phyloP scores from a whole-genome alignment of 1,140 invertebrate genomes.

The Macrobrachium rosenbergii region DNA sequence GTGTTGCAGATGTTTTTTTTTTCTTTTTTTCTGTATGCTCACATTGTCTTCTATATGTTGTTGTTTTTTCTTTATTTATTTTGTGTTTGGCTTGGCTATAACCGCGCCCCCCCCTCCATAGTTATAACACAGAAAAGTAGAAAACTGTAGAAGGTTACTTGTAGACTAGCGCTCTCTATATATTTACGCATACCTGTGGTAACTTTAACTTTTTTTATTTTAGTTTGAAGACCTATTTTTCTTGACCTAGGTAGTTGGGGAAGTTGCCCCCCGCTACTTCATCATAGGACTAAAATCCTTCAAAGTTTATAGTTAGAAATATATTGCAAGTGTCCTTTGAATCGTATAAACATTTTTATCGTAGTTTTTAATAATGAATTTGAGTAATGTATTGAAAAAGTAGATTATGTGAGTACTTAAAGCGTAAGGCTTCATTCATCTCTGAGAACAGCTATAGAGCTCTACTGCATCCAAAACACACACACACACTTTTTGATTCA shows the following conservation, averaged over 20 bases:
- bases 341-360: constrained; percentile 58
- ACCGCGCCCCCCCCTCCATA: constrained; percentile 61
- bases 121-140: constrained; percentile 59
- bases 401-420: background rate
- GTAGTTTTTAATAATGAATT: constrained; percentile 44
- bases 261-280: background rate
- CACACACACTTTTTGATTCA: background rate
- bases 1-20: constrained; percentile 38
- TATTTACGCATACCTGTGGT: constrained; percentile 41
- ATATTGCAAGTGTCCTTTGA: constrained; percentile 62
- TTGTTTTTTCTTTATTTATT: constrained; percentile 53
- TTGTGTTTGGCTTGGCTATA: constrained; percentile 57
- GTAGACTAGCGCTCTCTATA: constrained; percentile 34
- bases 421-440: constrained; percentile 1
- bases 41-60: constrained; percentile 66
- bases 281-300: constrained; percentile 12
- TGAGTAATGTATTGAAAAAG: constrained; percentile 17
- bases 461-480: background rate
- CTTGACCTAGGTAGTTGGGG: constrained; percentile 25
- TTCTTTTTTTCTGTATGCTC: constrained; percentile 59
- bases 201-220: constrained; percentile 43
- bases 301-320: constrained; percentile 42
- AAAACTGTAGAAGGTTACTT: constrained; percentile 34
- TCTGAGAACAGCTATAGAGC: constrained; percentile 23
- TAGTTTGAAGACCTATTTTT: constrained; percentile 37